A percentile compares a stretch with the other conserved stretches of the same genome.
phyloP scores from a whole-genome alignment of 2,888 invertebrate species.

The Volucella zonaria region DNA sequence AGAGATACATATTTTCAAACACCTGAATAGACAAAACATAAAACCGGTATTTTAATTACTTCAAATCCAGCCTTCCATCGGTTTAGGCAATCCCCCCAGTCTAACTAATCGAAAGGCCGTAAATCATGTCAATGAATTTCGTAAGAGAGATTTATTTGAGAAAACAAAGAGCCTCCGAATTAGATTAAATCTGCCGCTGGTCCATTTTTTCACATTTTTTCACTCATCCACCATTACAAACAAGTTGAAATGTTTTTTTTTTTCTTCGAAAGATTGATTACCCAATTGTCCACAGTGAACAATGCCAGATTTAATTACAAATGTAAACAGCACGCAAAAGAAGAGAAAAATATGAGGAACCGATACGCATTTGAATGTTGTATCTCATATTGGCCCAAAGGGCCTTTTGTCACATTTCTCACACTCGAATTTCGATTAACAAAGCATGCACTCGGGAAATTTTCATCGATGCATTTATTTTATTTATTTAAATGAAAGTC shows the following conservation, averaged over 20 bases:
- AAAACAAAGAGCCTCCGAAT: background rate
- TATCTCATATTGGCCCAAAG: background rate
- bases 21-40: too few relatives aligned
- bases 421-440: background rate
- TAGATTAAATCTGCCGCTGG: background rate
- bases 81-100: too few relatives aligned
- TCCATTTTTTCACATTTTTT: background rate
- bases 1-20: too few relatives aligned
- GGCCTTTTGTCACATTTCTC: background rate
- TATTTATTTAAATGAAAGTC: slow-evolving; percentile 21
- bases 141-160: background rate
- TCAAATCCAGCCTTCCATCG: too few relatives aligned
- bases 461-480: background rate
- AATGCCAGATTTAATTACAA: slow-evolving; percentile 18
- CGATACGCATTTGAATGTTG: background rate
- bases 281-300: background rate
- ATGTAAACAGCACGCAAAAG: background rate
- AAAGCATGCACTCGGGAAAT: slow-evolving; percentile 4
- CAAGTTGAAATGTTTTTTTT: background rate
- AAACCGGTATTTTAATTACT: too few relatives aligned
- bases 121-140: background rate
- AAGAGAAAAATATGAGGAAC: background rate
- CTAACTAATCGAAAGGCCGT: too few relatives aligned
- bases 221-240: background rate
- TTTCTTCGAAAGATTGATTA: background rate